Evolutionary conservation across 1,140 invertebrate species (phyloP), one percentile per base, ranked within the genome.

Genomic region (Belonocnema kinseyi): DNA sequence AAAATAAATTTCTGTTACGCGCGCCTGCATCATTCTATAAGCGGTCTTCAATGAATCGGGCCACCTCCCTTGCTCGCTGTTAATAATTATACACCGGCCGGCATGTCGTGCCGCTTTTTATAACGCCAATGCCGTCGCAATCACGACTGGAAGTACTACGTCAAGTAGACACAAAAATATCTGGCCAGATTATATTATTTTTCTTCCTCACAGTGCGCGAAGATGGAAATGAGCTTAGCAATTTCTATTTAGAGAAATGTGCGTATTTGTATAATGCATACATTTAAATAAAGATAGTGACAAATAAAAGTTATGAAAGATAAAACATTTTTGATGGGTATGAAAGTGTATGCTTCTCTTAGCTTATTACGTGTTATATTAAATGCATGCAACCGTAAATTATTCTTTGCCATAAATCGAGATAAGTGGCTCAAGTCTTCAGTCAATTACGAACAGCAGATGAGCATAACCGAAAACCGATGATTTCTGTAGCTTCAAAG

Each of bases 1-100:
- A 89, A 89, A 89, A 89, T 89, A 89, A 89, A 89, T 87, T 87
- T 82, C 88, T 82, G 84, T 89, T 86, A 86, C 86, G 80, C 84
- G 82, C 77, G 82, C 79, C 79, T 81, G 78, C 82, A 66, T 66
- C 61, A 66, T 66, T 66, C 61, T 66, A 66, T 66, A 85, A 85
- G 78, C 80, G 80, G 76, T 80, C 78, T 85, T 86, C 84, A 86
- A 84, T 86, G 82, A 85, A 83, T 84, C 81, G 81, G 80, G 81
- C 81, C 78, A 82, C 77, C 78, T 80, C 80, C 80, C 78, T 72
- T 77, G 56, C 66, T 80, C 73, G 61, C 77, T 73, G 72, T 77
- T 79, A 84, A 78, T 85, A 84, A 85, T 80, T 26, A 56, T 78
- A 79, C 40, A 78, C 71, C 73, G 50, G 19, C 56, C 51, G 77